Evolutionary conservation across 2,113 vertebrate genomes (phyloP), one percentile per base, ranked within the genome.

Genomic region (Strix uralensis): DNA sequence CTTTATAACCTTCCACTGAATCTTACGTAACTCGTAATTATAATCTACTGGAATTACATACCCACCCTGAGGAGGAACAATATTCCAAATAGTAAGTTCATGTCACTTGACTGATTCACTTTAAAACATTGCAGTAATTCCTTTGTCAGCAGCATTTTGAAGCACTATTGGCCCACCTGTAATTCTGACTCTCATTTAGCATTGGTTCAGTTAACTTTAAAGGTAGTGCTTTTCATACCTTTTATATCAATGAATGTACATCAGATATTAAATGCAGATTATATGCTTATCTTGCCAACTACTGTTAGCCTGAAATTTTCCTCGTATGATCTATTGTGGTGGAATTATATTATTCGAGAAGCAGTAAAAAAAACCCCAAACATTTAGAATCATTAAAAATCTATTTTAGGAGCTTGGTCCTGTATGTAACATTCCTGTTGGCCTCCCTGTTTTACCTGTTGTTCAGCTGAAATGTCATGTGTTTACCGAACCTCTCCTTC

Each of bases 261-360:
- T 89, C 70, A 79, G 44, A 75, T 91, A 94, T 89, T 61, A 84
- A 87, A 95, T 89, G 84, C 84, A 95, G 86, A 89, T 97, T 92
- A 87, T 84, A 89, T 8, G 20, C 81, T 92, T 94, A 55, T 59
- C 83, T 84, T 95, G 91, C 77, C 91, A 96, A 15, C 69, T 94
- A 30, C 44, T 67, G 47, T 67, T 91, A 94, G 81, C 86, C 57
- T 81, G 49, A 73, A 61, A 44, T 92, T 96, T 86, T 84, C 62
- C 65, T 91, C 12, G 0, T 70, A n/a, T 67, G 13, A 84, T 92
- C 72, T 66, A 34, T 86, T 81, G 89, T 59, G 32, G 36, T 89
- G 36, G 69, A 78, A 84, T 78, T 32, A 58, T 59, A 92, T 58
- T 92, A 78, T 59, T 81, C 2, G 16, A 92, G 73, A 87, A 40